A percentile compares a stretch with the other conserved stretches of the same genome.
Evolutionary conservation across 2,113 vertebrate species (phyloP).

Genomic region (Vulpes vulpes): DNA sequence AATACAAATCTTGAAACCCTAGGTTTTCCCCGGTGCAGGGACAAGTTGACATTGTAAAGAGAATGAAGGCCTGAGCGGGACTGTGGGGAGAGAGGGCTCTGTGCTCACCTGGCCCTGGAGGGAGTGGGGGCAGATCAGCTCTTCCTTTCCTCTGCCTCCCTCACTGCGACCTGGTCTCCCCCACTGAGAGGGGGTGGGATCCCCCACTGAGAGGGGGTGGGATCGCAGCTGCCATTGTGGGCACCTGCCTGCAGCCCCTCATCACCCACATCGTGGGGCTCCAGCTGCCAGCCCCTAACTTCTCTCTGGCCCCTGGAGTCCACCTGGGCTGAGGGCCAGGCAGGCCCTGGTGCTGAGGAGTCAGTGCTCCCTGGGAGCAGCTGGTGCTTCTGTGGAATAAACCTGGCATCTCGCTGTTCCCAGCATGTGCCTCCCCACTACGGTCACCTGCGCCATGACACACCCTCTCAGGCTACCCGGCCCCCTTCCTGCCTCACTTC

Average conservation of each 20-base stretch:
- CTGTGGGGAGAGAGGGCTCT: rapidly evolving
- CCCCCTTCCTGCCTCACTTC: neutral
- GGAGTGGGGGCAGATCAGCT: too few relatives aligned
- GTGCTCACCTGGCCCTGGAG: neutral
- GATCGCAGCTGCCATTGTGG: rapidly evolving
- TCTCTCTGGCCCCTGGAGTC: neutral
- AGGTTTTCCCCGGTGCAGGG: neutral
- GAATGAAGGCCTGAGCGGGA: neutral
- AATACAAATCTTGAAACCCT: neutral
- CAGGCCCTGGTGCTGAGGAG: neutral
- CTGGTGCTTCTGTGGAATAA: neutral
- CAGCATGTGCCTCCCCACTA: too few relatives aligned
- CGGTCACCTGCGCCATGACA: neutral
- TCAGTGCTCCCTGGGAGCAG: neutral
- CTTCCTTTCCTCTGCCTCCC: neutral
- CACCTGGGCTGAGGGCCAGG: neutral
- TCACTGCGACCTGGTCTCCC: neutral
- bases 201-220: neutral
- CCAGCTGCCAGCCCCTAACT: too few relatives aligned
- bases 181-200: neutral
- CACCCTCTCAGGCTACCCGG: neutral
- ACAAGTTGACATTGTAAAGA: neutral
- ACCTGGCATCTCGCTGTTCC: neutral
- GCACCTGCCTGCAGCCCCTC: neutral
- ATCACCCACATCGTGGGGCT: too few relatives aligned